Conservation (phyloP, 2,797 vertebrate genomes). For the Amblyopsis hoosieri region DNA sequence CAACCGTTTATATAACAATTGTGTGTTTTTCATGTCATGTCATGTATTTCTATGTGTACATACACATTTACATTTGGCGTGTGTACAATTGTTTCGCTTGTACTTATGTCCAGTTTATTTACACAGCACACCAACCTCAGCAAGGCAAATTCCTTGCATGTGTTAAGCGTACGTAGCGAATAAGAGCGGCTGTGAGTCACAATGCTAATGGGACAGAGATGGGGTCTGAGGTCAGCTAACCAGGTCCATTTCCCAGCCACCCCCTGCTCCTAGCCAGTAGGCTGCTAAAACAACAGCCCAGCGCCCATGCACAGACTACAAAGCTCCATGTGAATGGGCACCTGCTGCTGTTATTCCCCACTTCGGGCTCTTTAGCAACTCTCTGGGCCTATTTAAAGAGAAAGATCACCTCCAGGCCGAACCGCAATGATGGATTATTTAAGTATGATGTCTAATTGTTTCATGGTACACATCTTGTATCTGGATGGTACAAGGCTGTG, state of each 20-base stretch:
- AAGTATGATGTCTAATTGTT: conserved; percentile 81
- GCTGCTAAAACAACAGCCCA: conserved; percentile 82
- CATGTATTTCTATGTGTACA: too few species aligned
- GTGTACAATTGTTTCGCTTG: too few species aligned
- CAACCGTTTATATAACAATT: too few species aligned
- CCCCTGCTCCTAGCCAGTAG: conserved; percentile 76
- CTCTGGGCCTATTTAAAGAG: conserved; percentile 80
- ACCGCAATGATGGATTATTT: conserved; percentile 82
- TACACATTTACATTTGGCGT: too few species aligned
- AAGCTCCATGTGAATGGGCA: conserved; percentile 80
- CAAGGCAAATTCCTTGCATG: too few species aligned
- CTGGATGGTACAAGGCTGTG: conserved; percentile 57
- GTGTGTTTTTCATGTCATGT: too few species aligned
- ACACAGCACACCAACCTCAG: too few species aligned
- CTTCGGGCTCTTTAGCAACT: conserved; percentile 76
- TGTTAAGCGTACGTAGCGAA: too few species aligned
- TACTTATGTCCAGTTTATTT: too few species aligned
- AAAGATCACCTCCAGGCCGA: conserved; percentile 66
- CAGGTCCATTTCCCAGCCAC: conserved; percentile 80
- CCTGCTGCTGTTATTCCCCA: conserved; percentile 83
- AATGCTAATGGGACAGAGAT: conserved; percentile 75
- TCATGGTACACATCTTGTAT: conserved; percentile 72
- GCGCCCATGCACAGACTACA: conserved; percentile 74
- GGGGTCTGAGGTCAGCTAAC: conserved; percentile 77
- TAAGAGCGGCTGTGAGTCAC: conserved; percentile 18